phyloP scores from a whole-genome alignment of 2,113 vertebrate genomes.

The Emydocephalus ijimae region DNA sequence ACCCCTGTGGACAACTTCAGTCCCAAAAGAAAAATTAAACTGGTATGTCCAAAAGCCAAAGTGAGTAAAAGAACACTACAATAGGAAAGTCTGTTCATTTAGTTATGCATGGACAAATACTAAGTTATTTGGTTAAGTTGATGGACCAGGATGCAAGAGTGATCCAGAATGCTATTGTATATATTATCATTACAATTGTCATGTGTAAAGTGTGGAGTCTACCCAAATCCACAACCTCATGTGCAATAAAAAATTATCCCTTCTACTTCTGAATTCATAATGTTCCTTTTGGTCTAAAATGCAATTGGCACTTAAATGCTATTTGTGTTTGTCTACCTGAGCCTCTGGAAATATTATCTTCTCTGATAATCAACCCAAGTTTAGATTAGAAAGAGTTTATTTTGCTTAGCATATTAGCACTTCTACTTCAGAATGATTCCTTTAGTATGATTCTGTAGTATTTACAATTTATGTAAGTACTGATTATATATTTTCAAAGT shows the following conservation, averaged over 20 bases:
- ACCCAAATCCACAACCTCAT: neutral
- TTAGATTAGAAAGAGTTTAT: slow-evolving; percentile 65
- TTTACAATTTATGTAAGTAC: slow-evolving; percentile 74
- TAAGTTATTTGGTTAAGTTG: neutral
- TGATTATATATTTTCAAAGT: slow-evolving; percentile 75
- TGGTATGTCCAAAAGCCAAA: neutral
- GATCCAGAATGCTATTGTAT: neutral
- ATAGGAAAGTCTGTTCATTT: neutral
- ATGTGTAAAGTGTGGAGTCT: neutral
- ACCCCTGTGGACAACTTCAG: neutral
- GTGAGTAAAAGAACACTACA: neutral
- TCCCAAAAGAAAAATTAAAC: neutral
- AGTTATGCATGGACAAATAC: neutral
- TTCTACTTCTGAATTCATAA: slow-evolving; percentile 16
- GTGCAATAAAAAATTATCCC: neutral
- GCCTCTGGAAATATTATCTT: slow-evolving; percentile 61
- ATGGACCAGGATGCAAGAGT: neutral
- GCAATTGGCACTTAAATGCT: slow-evolving; percentile 36
- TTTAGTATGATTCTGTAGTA: slow-evolving; percentile 70
- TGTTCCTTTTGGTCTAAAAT: slow-evolving; percentile 34
- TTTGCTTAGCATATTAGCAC: slow-evolving; percentile 70
- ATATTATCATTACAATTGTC: neutral
- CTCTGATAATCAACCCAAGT: slow-evolving; percentile 65
- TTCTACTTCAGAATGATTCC: slow-evolving; percentile 72
- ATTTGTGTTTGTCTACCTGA: slow-evolving; percentile 14